These are phyloP conservation scores for Callyntrura guangdongensis DNA, from an alignment of 2,888 invertebrate species.

Conservation along the genomic window DNA sequence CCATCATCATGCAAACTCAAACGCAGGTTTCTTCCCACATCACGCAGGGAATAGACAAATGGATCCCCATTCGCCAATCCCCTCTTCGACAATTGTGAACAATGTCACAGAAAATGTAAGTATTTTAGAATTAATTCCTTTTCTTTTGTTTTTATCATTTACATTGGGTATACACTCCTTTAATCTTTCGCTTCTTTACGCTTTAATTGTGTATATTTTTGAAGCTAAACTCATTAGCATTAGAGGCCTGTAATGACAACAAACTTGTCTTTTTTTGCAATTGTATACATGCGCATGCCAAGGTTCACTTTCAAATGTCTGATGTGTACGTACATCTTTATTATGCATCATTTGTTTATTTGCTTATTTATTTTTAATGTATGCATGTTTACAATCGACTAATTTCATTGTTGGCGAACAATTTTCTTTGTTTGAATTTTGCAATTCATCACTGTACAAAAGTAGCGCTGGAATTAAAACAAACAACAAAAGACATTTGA, in stretches of 20 bases:
- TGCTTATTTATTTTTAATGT: too few species aligned
- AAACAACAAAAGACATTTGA: too few species aligned
- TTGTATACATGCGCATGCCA: not conserved
- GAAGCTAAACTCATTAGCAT: not conserved
- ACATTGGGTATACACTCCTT: not conserved
- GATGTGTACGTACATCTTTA: too few species aligned
- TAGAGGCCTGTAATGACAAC: not conserved
- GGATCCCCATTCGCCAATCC: conserved; percentile 65
- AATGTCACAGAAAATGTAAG: conserved; percentile 68
- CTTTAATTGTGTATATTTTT: not conserved
- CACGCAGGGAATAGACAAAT: conserved; percentile 68
- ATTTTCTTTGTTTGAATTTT: too few species aligned
- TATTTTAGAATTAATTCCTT: not conserved
- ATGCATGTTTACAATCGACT: too few species aligned
- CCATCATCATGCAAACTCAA: conserved; percentile 68
- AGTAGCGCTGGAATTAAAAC: too few species aligned
- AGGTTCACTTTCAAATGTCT: too few species aligned
- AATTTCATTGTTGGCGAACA: too few species aligned
- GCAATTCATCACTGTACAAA: too few species aligned
- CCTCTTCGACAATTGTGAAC: conserved; percentile 43
- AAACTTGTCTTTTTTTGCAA: not conserved
- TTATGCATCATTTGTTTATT: too few species aligned
- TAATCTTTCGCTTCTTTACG: not conserved
- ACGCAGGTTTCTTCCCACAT: conserved; percentile 82
- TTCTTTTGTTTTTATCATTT: not conserved